A percentile compares a stretch with the other conserved stretches of the same genome.
These are phyloP conservation scores for Julus scandinavius DNA, from an alignment of 2,888 invertebrate species.

Conservation along the genomic window DNA sequence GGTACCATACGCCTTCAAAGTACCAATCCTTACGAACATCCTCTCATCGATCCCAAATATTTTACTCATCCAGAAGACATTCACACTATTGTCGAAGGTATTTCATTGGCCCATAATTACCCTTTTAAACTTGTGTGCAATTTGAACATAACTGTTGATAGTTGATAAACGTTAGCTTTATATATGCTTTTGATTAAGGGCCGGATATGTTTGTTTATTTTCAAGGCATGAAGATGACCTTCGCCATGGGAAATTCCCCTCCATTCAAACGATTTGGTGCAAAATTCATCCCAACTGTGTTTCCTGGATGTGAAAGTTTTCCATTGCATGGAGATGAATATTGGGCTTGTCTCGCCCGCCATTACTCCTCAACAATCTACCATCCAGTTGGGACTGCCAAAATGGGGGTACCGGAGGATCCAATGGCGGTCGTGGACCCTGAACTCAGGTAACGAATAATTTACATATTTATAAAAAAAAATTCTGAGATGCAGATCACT, in stretches of 20 bases:
- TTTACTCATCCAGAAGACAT: constrained; percentile 83
- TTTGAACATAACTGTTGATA: not conserved
- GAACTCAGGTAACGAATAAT: constrained; percentile 50
- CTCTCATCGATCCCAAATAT: constrained; percentile 92
- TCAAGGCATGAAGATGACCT: constrained; percentile 60
- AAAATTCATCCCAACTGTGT: constrained; percentile 58
- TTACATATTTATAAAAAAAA: not conserved
- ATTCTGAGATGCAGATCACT: too few relatives aligned
- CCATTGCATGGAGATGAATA: constrained; percentile 55
- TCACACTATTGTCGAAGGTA: constrained; percentile 80
- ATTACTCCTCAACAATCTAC: constrained; percentile 56
- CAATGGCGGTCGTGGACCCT: constrained; percentile 57
- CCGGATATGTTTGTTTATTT: not conserved
- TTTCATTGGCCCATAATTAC: not conserved
- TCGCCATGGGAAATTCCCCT: constrained; percentile 59
- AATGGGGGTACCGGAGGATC: constrained; percentile 55
- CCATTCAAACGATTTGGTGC: constrained; percentile 60
- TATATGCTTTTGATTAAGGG: too few relatives aligned
- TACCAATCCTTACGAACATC: constrained; percentile 86
- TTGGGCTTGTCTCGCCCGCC: constrained; percentile 55
- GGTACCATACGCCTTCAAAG: constrained; percentile 79
- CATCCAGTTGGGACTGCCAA: constrained; percentile 56
- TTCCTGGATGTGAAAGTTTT: constrained; percentile 61
- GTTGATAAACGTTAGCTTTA: too few relatives aligned
- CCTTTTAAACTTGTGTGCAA: not conserved